Evolutionary conservation across 1,140 invertebrate genomes (phyloP), one percentile per base, ranked within the genome.

Genomic region (Conus betulinus): DNA sequence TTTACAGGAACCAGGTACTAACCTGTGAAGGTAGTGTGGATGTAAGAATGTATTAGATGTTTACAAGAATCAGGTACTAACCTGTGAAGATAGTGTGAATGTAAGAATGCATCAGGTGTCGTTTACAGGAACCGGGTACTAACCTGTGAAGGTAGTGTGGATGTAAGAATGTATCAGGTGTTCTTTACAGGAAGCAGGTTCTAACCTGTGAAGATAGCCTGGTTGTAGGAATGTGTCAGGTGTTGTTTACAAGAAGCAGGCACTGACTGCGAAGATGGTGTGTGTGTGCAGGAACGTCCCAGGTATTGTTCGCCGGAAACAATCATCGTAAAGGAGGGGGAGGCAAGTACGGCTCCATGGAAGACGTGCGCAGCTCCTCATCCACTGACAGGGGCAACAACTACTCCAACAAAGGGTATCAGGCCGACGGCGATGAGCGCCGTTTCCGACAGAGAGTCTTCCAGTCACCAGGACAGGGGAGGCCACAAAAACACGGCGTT

Each of bases 291-390:
- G 89, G 87, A 57, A 90, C 60, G 2, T 87, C 84, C 25, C 60
- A 88, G 85, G 84, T 17, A 60, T 15, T 90, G n/a, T 88, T 90
- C 81, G 15, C 89, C 6, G 51, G 55, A 60, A 63, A 82, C 85
- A 53, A 76, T n/a, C 27, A 84, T 7, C 87, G 85, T n/a, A 87
- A 84, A 63, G 27, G 60, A 57, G 60, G 83, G 53, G 71, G 67
- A 71, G 82, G 88, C n/a, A 88, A 79, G 53, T 88, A 90, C 55
- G 85, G 85, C 5, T 88, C 89, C 57, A 85, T 89, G 87, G 89
- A 88, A 52, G 85, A 87, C 89, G 83, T 87, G 17, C 79, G 89
- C 88, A 90, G 85, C 85, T 84, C 60, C 25, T 84, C 85, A 67
- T 79, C 85, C 89, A 76, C 87, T 51, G 83, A 87, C 53, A 60